Base-by-base conservation (phyloP, 2,113 vertebrate genomes). In the Atlantisia rogersi region DNA sequence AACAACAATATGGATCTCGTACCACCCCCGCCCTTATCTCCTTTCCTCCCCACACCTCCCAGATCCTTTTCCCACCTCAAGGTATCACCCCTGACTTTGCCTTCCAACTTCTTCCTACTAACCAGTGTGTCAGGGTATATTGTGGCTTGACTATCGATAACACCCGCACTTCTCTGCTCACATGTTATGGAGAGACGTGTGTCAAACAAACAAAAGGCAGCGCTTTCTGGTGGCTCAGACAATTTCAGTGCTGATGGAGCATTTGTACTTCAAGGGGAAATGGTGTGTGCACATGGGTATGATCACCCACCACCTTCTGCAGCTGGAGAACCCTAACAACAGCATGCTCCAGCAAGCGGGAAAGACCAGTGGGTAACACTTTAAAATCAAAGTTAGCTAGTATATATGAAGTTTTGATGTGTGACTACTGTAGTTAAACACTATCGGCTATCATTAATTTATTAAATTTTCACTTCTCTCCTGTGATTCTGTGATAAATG, bases 1-100 rank as follows among this genome's bases (percentile, higher is more conserved):
- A 98, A 97, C 97, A 98, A 97, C 98, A 97, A 88, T 94, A 96
- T 95, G 97, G 97, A 96, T 84, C 95, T 95, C 5, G 55, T 95
- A 94, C 86, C 94, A 65, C 92, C 93, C 94, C 83, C 0, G 0
- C 90, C 86, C 46, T 65, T 44, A 52, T 78, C 31, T 68, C 28
- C 65, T 46, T 75, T 46, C 53, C 37, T 90, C 91, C 67, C 46
- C 17, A n/a, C 12, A 58, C 81, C 64, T 92, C 50, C n/a, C 5
- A 2, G 60, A 60, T 86, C 58, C 31, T 37, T 64, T 88, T 92
- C 48, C 40, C 39, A 81, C 52, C 90, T 88, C 74, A 83, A 83
- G 60, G 2, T 16, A 55, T 37, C 91, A 81, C 44, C 86, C 80
- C 63, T 70, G 94, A 56, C 39, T 67, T 52, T 29, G n/a, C 52